Evolutionary conservation across 2,888 invertebrate genomes (phyloP).

Genomic region (Malachius bipustulatus): DNA sequence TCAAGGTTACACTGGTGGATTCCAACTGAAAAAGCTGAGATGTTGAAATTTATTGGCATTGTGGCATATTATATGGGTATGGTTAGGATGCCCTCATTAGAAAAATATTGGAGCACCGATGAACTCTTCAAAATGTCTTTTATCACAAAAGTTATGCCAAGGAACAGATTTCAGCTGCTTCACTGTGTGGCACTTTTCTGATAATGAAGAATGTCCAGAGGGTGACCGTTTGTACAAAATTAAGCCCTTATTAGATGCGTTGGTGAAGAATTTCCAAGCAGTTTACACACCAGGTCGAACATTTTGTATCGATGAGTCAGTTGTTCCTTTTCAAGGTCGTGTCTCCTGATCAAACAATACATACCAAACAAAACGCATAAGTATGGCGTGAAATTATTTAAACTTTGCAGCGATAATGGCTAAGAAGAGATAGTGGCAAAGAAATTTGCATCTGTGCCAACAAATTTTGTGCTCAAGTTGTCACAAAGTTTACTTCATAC

Average conservation of each 20-base stretch:
- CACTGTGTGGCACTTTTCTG: conserved; percentile 5
- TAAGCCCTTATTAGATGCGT: conserved; percentile 3
- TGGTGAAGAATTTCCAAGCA: conserved; percentile 3
- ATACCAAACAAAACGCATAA: no score
- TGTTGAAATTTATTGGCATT: conserved; percentile 7
- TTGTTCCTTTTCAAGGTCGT: conserved; percentile 5
- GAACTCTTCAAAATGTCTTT: conserved; percentile 1
- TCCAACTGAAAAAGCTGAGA: conserved; percentile 5
- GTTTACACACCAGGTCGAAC: conserved; percentile 6
- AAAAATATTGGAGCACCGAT: conserved; percentile 6
- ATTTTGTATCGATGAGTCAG: conserved; percentile 4
- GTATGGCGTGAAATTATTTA: no score
- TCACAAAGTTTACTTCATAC: conserved; percentile 7
- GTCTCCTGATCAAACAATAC: no score
- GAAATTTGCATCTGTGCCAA: conserved; percentile 9
- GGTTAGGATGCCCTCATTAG: conserved; percentile 4
- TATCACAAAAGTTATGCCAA: conserved; percentile 4
- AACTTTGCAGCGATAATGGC: no score
- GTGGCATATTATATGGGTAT: conserved; percentile 8
- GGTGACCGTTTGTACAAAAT: conserved; percentile 4
- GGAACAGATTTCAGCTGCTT: conserved; percentile 6
- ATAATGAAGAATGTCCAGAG: conserved; percentile 1
- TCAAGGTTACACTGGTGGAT: conserved; percentile 6
- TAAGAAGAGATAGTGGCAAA: conserved; percentile 8
- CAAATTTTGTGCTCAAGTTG: conserved; percentile 11